Conservation (phyloP, 2,113 vertebrate genomes). For the Ammodramus savannarum region DNA sequence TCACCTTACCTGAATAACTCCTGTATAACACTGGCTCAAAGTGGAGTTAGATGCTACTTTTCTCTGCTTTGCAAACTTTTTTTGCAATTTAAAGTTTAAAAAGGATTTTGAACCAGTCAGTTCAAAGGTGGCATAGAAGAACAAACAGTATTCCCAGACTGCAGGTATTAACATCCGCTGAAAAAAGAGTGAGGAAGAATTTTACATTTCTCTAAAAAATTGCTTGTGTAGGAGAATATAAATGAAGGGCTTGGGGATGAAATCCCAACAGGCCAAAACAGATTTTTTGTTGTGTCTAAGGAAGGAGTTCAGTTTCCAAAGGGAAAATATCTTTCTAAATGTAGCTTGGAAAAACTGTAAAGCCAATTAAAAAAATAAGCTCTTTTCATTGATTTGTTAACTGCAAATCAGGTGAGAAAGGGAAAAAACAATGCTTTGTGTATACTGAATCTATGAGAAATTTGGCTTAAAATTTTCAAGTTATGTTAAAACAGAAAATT, state of each 20-base stretch:
- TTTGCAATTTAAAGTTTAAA: neutral
- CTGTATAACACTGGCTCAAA: neutral
- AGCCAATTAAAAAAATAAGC: neutral
- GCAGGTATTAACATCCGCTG: neutral
- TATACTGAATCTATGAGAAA: neutral
- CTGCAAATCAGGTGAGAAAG: neutral
- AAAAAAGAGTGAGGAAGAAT: neutral
- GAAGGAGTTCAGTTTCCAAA: neutral
- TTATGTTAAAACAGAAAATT: neutral
- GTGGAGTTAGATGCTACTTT: neutral
- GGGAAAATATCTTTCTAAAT: neutral
- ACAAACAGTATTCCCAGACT: neutral
- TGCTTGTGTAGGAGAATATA: neutral
- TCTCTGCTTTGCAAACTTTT: neutral
- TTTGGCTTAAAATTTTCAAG: neutral
- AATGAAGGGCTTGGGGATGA: neutral
- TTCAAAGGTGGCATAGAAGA: neutral
- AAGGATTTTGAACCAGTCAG: neutral
- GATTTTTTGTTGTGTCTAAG: neutral
- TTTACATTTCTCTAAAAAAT: neutral
- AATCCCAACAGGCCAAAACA: neutral
- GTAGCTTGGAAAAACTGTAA: neutral
- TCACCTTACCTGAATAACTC: neutral
- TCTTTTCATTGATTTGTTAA: neutral
- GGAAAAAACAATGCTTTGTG: neutral